A percentile compares a stretch with the other conserved stretches of the same genome.
These are phyloP conservation scores for Pelmatolapia mariae DNA, from an alignment of 2,113 vertebrate genomes.

Conservation along the genomic window DNA sequence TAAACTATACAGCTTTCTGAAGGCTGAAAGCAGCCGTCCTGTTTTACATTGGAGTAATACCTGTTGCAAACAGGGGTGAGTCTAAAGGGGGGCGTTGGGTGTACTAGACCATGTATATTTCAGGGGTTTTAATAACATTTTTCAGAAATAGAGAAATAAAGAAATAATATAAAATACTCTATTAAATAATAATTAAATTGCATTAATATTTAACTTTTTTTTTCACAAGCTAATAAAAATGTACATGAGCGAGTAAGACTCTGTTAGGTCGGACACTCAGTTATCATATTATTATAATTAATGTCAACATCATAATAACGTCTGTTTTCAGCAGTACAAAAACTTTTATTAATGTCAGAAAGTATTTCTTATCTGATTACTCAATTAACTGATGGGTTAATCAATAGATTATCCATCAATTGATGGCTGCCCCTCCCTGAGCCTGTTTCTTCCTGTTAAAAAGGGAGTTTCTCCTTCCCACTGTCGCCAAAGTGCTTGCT, in stretches of 20 bases:
- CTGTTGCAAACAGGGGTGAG: neutral
- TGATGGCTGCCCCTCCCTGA: neutral
- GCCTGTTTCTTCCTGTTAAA: neutral
- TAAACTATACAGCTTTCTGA: neutral
- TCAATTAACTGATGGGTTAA: neutral
- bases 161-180: neutral
- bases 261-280: neutral
- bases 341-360: neutral
- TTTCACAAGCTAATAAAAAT: neutral
- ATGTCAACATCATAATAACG: neutral
- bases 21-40: accelerated
- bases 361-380: neutral
- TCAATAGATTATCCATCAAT: neutral
- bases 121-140: neutral
- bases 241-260: neutral
- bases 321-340: neutral
- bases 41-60: neutral
- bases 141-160: neutral
- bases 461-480: neutral
- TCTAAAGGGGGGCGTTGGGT: neutral
- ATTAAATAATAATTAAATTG: neutral
- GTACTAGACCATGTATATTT: neutral
- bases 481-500: neutral
- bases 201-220: neutral
- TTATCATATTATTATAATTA: neutral